These are phyloP conservation scores for Corythornis madagascariensis DNA, from an alignment of 2,113 vertebrate species.

Conservation along the genomic window DNA sequence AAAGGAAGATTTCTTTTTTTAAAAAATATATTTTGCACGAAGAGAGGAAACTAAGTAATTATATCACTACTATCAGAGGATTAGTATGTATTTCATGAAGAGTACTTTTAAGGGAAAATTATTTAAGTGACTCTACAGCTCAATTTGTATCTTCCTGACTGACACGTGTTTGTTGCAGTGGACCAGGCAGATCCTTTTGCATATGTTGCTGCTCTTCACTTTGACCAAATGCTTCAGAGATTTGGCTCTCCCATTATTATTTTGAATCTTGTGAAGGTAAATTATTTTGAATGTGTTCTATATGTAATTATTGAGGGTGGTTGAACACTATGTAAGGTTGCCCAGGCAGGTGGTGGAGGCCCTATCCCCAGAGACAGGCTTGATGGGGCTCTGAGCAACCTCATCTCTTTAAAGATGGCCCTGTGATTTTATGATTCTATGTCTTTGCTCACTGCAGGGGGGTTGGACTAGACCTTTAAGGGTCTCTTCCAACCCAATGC, in stretches of 20 bases:
- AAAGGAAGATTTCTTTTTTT: not conserved
- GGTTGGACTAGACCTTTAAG: too few species aligned
- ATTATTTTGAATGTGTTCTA: not conserved
- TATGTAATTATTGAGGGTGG: too few species aligned
- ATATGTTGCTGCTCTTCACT: conserved; percentile 92
- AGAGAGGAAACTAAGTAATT: not conserved
- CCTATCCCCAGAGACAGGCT: too few species aligned
- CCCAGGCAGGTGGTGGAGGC: too few species aligned
- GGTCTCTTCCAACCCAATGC: too few species aligned
- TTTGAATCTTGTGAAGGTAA: conserved; percentile 97
- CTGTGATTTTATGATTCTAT: too few species aligned
- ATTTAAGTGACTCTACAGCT: not conserved
- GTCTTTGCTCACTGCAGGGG: too few species aligned
- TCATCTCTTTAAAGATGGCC: too few species aligned
- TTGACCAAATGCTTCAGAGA: conserved; percentile 98
- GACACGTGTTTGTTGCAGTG: conserved; percentile 76
- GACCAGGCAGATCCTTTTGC: conserved; percentile 98
- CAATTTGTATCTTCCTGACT: not conserved
- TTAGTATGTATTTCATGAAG: not conserved
- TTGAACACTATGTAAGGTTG: too few species aligned
- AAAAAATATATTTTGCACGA: not conserved
- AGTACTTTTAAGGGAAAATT: not conserved
- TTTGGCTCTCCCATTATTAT: conserved; percentile 98
- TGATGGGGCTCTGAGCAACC: too few species aligned
- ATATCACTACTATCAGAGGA: not conserved